These are phyloP conservation scores for Orthosia incerta DNA, from an alignment of 2,888 invertebrate species.

Conservation along the genomic window DNA sequence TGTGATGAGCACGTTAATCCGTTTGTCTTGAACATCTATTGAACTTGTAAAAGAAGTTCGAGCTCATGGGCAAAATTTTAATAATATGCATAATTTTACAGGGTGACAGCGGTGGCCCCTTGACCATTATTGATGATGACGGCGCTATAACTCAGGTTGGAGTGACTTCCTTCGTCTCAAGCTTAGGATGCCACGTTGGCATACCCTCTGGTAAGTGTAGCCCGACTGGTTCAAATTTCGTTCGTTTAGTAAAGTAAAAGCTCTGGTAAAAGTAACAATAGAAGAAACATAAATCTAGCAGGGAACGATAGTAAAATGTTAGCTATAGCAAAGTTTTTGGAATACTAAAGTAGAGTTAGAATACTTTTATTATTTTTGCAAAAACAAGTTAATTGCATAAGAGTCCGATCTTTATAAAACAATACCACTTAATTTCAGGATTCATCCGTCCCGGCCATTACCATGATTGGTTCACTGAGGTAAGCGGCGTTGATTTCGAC, in stretches of 20 bases:
- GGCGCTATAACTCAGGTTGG: constrained; percentile 76
- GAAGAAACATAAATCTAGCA: no score
- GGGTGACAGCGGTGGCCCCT: constrained; percentile 86
- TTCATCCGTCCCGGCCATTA: constrained; percentile 74
- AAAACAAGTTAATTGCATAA: no score
- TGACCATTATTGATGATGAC: constrained; percentile 75
- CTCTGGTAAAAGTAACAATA: neutral
- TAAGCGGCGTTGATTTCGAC: constrained; percentile 70
- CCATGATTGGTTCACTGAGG: constrained; percentile 67
- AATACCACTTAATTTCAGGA: constrained; percentile 49
- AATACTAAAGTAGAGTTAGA: no score
- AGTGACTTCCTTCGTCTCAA: constrained; percentile 82
- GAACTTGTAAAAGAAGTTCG: neutral
- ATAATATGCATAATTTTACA: constrained; percentile 51
- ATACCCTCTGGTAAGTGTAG: constrained; percentile 78
- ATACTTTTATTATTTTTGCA: no score
- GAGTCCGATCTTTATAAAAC: no score
- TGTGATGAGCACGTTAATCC: neutral
- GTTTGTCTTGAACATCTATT: neutral
- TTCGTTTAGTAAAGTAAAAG: neutral
- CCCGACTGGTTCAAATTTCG: neutral
- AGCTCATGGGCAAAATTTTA: neutral
- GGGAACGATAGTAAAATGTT: neutral
- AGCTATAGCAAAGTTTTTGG: neutral
- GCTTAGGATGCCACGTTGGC: constrained; percentile 78